Conservation (phyloP, 2,113 vertebrate genomes). For the Xyrauchen texanus region DNA sequence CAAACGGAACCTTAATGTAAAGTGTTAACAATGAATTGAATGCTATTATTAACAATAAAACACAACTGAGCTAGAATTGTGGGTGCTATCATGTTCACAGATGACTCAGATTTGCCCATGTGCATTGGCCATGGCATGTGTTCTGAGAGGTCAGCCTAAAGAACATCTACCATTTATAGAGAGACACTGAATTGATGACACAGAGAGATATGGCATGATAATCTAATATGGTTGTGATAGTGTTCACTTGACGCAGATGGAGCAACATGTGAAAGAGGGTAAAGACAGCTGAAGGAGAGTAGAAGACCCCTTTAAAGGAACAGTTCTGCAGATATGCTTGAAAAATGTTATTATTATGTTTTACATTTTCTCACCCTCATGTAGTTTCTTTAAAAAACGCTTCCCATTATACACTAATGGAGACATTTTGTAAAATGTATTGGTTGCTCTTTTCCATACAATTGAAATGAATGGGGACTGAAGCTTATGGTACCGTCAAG, state of each 20-base stretch:
- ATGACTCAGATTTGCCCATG: conserved; percentile 30
- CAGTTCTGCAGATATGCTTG: too few relatives aligned
- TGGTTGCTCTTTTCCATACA: too few relatives aligned
- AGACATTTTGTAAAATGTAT: too few relatives aligned
- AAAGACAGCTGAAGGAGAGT: conserved; percentile 6
- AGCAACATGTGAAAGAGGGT: conserved; percentile 3
- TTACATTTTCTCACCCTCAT: too few relatives aligned
- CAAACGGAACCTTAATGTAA: not conserved
- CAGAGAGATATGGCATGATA: not conserved
- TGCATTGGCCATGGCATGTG: not conserved
- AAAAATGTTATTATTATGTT: too few relatives aligned
- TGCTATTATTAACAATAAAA: not conserved
- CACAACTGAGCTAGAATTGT: not conserved
- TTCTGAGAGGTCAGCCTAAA: conserved; percentile 21
- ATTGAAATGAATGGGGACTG: too few relatives aligned
- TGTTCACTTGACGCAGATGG: conserved; percentile 26
- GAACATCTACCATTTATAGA: conserved; percentile 42
- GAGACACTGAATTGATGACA: conserved; percentile 21
- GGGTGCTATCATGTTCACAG: conserved; percentile 13
- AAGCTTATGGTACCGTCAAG: too few relatives aligned
- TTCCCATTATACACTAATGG: too few relatives aligned
- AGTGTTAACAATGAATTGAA: not conserved
- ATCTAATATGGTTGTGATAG: conserved; percentile 43
- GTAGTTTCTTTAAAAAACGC: too few relatives aligned
- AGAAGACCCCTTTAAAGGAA: not conserved